These are phyloP conservation scores for Acrossocheilus wenchowensis DNA, from an alignment of 2,797 vertebrate genomes.

Conservation along the genomic window DNA sequence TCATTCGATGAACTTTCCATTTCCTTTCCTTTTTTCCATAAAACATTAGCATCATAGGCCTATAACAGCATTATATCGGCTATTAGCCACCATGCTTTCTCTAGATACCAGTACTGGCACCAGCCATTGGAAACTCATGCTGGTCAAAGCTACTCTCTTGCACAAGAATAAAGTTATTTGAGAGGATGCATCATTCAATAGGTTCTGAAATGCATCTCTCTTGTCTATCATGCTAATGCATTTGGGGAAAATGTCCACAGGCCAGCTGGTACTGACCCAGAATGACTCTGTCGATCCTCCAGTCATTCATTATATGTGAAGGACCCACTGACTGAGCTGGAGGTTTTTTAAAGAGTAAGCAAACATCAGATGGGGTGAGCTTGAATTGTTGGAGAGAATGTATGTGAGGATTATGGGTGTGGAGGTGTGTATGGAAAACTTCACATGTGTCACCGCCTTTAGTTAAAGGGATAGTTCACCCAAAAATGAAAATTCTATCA, in stretches of 20 bases:
- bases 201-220: background rate
- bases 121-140: background rate
- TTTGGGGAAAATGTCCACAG: background rate
- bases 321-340: constrained; percentile 3
- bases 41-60: background rate
- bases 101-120: background rate
- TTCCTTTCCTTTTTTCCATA: background rate
- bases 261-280: background rate
- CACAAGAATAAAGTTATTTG: background rate
- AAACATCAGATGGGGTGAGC: constrained; percentile 39
- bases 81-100: background rate
- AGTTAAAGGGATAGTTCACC: background rate
- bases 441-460: constrained; percentile 2
- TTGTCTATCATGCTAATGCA: background rate
- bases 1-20: background rate
- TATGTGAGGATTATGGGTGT: constrained; percentile 37
- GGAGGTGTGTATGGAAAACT: constrained; percentile 38
- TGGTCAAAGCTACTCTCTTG: too few relatives aligned
- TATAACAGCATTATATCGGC: background rate
- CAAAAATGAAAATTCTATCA: background rate
- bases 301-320: constrained; percentile 6
- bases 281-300: background rate
- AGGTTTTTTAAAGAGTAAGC: constrained; percentile 25
- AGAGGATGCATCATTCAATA: background rate
- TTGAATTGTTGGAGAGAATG: constrained; percentile 22